Conservation (phyloP, 2,797 vertebrate genomes). For the Morus bassanus region DNA sequence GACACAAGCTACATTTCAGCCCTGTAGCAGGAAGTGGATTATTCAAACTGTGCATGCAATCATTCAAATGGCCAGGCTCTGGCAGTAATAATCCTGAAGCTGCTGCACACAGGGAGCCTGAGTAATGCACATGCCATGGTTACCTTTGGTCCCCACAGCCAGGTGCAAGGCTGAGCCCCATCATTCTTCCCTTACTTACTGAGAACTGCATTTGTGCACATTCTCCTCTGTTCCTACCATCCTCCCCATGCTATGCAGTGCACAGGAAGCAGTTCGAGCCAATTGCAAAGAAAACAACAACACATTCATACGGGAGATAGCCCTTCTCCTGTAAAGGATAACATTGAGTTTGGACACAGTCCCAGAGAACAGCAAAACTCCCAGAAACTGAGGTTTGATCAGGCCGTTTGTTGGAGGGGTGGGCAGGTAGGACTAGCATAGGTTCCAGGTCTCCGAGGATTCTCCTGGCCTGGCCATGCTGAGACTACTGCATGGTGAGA, state of each 20-base stretch:
- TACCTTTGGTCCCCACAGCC: neutral
- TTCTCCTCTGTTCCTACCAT: neutral
- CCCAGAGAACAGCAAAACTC: neutral
- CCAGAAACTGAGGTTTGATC: neutral
- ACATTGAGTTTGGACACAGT: neutral
- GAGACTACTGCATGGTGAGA: neutral
- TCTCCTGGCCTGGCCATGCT: neutral
- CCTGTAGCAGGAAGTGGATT: neutral
- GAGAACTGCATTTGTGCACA: rapidly evolving
- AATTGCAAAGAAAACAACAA: neutral
- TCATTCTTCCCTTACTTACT: neutral
- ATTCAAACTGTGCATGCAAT: neutral
- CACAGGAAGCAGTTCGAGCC: neutral
- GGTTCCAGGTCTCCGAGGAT: neutral
- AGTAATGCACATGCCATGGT: rapidly evolving
- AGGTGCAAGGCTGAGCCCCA: neutral
- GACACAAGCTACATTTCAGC: neutral
- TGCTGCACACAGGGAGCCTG: neutral
- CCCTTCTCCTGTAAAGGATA: neutral
- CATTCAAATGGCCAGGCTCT: neutral
- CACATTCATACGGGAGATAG: neutral
- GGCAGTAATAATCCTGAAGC: neutral
- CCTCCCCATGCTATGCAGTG: rapidly evolving
- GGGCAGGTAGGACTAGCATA: neutral
- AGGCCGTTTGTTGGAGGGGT: neutral